A percentile compares a stretch with the other conserved stretches of the same genome.
Evolutionary conservation across 2,797 vertebrate species (phyloP).

Genomic region (Cirrhinus molitorella): DNA sequence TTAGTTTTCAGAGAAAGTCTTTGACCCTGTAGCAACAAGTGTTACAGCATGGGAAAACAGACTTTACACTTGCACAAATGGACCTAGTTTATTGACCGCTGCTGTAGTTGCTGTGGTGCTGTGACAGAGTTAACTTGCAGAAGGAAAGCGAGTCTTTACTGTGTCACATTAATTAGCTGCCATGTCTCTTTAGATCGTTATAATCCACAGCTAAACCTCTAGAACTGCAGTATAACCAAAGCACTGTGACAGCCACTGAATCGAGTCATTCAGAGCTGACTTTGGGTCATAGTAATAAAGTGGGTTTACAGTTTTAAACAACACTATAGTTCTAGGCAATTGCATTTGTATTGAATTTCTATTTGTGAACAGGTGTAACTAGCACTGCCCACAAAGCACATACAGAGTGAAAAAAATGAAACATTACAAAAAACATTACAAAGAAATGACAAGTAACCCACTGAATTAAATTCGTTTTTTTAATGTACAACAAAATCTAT

Average conservation of each 20-base stretch:
- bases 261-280: conserved; percentile 19
- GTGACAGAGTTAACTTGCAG: conserved; percentile 3
- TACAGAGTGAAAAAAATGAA: background rate
- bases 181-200: background rate
- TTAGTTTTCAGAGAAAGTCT: conserved; percentile 13
- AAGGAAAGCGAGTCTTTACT: conserved; percentile 32
- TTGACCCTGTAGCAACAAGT: conserved; percentile 12
- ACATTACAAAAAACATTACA: background rate
- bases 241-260: conserved; percentile 16
- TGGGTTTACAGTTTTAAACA: conserved; percentile 5
- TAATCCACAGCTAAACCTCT: conserved; percentile 33
- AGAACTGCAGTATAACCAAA: conserved; percentile 11
- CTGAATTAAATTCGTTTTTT: too few species aligned
- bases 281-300: conserved; percentile 9
- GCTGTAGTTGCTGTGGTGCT: conserved; percentile 26
- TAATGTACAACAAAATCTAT: background rate
- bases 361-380: background rate
- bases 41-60: conserved; percentile 8
- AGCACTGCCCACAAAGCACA: background rate
- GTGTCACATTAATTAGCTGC: conserved; percentile 46
- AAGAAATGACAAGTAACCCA: too few species aligned
- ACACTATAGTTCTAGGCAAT: background rate
- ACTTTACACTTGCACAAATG: conserved; percentile 7
- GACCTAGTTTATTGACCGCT: background rate
- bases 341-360: conserved; percentile 15